Percentiles rank a stretch among this genome's conserved stretches.
Evolutionary conservation across 1,140 invertebrate species (phyloP).

Genomic region (Hirudo medicinalis): DNA sequence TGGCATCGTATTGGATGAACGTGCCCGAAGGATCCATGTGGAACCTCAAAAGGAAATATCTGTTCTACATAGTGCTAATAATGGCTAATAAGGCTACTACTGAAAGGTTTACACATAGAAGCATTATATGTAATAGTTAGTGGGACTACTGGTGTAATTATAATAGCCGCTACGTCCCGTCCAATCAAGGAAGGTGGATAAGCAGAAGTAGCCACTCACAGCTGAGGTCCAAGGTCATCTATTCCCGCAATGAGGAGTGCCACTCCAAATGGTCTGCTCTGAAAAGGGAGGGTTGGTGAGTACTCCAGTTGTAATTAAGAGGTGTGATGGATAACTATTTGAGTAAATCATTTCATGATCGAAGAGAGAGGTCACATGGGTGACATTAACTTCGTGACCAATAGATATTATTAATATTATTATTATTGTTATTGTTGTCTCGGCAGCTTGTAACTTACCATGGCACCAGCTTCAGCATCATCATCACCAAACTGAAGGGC

Average conservation of each 20-base stretch:
- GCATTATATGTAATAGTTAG: neutral
- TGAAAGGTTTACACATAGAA: neutral
- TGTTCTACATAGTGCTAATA: no score
- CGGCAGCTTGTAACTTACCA: conserved; percentile 47
- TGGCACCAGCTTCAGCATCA: conserved; percentile 81
- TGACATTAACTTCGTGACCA: no score
- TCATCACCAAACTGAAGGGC: conserved; percentile 97
- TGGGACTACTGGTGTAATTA: neutral
- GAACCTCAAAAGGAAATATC: conserved; percentile 44
- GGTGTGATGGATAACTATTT: no score
- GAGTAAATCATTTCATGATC: no score
- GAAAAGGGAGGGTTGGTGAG: conserved; percentile 26
- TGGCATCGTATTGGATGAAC: conserved; percentile 92
- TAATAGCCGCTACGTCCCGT: no score
- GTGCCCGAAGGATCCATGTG: conserved; percentile 97
- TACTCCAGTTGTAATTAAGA: no score
- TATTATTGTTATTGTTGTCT: neutral
- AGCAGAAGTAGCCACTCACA: conserved; percentile 38
- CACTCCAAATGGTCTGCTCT: conserved; percentile 94
- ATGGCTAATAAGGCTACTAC: no score
- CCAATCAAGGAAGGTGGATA: neutral
- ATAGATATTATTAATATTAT: no score
- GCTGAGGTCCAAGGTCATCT: conserved; percentile 47
- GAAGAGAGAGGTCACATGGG: no score
- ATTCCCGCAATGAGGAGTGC: conserved; percentile 56